These are phyloP conservation scores for Hemibagrus wyckioides DNA, from an alignment of 2,113 vertebrate species.

Conservation along the genomic window DNA sequence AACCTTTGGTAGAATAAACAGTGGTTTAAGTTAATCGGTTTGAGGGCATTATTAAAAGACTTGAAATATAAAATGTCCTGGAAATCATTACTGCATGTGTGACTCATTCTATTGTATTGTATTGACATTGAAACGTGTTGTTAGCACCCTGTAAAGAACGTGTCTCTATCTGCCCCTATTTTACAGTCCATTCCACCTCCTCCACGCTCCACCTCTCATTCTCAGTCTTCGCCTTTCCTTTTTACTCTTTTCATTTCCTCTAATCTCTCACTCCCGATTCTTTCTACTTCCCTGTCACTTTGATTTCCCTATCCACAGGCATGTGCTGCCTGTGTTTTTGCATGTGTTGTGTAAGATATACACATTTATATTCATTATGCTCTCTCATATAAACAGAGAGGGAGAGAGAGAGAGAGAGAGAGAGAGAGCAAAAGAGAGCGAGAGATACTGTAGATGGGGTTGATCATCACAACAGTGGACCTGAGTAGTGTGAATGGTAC, in stretches of 20 bases:
- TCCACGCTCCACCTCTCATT: conserved; percentile 62
- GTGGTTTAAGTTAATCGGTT: neutral
- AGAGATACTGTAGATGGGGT: neutral
- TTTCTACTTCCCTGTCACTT: conserved; percentile 76
- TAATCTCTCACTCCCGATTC: conserved; percentile 68
- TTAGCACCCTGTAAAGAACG: neutral
- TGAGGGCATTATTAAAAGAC: neutral
- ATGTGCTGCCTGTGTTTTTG: conserved; percentile 60
- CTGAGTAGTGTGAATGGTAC: conserved; percentile 14
- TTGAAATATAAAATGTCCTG: neutral
- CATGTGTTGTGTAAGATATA: conserved; percentile 43
- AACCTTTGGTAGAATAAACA: neutral
- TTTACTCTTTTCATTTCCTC: conserved; percentile 73
- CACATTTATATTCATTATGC: conserved; percentile 28
- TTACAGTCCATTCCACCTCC: conserved; percentile 67
- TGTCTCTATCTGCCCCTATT: conserved; percentile 59
- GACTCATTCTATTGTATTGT: conserved; percentile 14
- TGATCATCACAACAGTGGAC: neutral
- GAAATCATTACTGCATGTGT: neutral
- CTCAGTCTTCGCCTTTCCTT: conserved; percentile 67
- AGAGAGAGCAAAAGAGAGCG: neutral
- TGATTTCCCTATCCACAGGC: conserved; percentile 79
- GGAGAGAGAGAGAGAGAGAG: neutral
- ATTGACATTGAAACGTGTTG: conserved; percentile 52
- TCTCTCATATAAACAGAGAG: neutral